phyloP scores from a whole-genome alignment of 2,113 vertebrate species.

The Jacana jacana region DNA sequence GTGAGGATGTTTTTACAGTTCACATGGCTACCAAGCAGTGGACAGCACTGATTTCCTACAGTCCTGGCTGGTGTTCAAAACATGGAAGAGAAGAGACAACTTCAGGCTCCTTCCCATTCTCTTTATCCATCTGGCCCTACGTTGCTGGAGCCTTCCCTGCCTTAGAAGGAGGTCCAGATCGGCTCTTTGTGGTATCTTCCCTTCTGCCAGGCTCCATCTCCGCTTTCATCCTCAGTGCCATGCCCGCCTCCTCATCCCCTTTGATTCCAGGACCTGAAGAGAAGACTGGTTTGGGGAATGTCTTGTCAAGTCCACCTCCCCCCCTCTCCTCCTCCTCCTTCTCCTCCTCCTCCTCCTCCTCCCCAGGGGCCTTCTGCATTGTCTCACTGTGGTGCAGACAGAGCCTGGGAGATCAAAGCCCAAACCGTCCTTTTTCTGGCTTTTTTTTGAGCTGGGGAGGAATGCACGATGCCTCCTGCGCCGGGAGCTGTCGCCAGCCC shows the following conservation, averaged over 20 bases:
- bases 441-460: conserved; percentile 5
- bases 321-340: conserved; percentile 3
- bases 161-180: background rate
- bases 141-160: background rate
- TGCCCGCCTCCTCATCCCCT: conserved; percentile 24
- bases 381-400: conserved; percentile 54
- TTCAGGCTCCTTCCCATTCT: conserved; percentile 16
- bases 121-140: background rate
- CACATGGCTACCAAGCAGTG: background rate
- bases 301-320: conserved; percentile 32
- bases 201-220: conserved; percentile 31
- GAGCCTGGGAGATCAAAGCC: conserved; percentile 49
- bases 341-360: conserved; percentile 18
- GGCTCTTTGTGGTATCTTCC: conserved; percentile 27
- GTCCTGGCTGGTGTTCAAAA: background rate
- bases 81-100: background rate
- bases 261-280: conserved; percentile 31
- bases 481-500: conserved; percentile 37
- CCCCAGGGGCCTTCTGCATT: conserved; percentile 34
- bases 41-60: background rate
- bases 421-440: background rate
- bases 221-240: conserved; percentile 20
- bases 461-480: conserved; percentile 13
- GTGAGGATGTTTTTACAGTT: fast-evolving
- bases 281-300: conserved; percentile 13